Conservation (phyloP, 2,113 vertebrate species). For the Pterocles gutturalis region DNA sequence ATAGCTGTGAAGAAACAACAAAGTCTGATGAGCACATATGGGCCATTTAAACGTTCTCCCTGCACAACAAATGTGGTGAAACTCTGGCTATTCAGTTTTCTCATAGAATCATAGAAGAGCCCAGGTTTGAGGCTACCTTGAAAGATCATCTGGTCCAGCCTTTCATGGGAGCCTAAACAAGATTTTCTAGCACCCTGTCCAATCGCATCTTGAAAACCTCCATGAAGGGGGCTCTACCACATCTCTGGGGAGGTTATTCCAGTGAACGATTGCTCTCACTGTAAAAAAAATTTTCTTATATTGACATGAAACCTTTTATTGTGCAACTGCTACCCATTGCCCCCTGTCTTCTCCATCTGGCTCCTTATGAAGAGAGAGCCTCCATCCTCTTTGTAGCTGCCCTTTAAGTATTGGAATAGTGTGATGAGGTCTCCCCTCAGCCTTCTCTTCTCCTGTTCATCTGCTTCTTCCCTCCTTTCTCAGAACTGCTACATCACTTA, state of each 20-base stretch:
- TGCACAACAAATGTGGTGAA: not conserved
- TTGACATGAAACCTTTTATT: rapidly evolving
- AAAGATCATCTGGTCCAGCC: not conserved
- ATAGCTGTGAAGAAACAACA: not conserved
- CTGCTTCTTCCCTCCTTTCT: not conserved
- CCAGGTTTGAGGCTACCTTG: not conserved
- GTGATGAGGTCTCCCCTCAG: not conserved
- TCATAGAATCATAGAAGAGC: not conserved
- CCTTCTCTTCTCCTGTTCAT: not conserved
- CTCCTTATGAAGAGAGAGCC: not conserved
- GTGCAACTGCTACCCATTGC: not conserved
- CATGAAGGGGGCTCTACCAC: not conserved
- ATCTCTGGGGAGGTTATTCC: not conserved
- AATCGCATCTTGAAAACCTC: not conserved
- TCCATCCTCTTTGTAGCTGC: not conserved
- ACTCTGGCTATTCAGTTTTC: not conserved
- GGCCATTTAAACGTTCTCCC: not conserved
- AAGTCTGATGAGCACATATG: not conserved
- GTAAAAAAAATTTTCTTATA: not conserved
- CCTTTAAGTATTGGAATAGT: not conserved
- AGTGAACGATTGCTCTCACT: not conserved
- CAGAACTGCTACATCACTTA: not conserved
- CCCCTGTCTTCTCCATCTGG: not conserved
- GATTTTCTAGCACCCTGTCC: not conserved
- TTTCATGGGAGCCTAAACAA: too few relatives aligned